Evolutionary conservation across 2,113 vertebrate genomes (phyloP), one percentile per base, ranked within the genome.

Genomic region (Phyllostomus hastatus): DNA sequence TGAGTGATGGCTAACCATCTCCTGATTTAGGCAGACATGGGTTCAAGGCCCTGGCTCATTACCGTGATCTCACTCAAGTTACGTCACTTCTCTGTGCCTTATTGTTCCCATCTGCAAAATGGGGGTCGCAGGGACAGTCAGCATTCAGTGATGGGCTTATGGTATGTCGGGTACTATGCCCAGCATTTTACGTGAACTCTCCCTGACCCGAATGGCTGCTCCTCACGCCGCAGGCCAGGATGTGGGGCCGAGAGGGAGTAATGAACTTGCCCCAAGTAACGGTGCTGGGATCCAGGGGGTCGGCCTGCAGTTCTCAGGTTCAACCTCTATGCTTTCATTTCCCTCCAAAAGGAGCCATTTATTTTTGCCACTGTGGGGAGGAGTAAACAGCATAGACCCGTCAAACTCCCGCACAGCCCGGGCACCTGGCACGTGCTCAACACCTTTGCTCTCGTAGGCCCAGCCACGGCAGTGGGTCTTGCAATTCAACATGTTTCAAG

Each of bases 151-250:
- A 35, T 0, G 3, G 84, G 48, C 54, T 54, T 10, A 2, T 5
- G 17, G 35, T 4, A 7, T 0, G 10, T 0, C 2, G 11, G 50
- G 28, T 7, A 4, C 43, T 0, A 2, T 0, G 2, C 2, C 48
- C 43, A 20, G 46, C 12, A 0, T 22, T 12, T 46, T 8, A 24
- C 9, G 1, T 0, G 22, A 48, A 43, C 6, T 0, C 10, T 38
- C 38, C 33, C 10, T 50, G 26, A 76, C 17, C 64, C 1, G 0
- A 11, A n/a, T 4, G 57, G 26, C 26, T 31, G 20, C 3, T 19
- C 14, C 67, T 61, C 72, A 2, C 0, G 6, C 19, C 7, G 35
- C 26, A 76, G 46, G 8, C 38, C 35, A 70, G 46, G 38, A 7
- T 1, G 3, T 1, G 35, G 35, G 7, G 66, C 64, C 2, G 7